Evolutionary conservation across 2,888 invertebrate species (phyloP).

Genomic region (Cyclophora punctaria): DNA sequence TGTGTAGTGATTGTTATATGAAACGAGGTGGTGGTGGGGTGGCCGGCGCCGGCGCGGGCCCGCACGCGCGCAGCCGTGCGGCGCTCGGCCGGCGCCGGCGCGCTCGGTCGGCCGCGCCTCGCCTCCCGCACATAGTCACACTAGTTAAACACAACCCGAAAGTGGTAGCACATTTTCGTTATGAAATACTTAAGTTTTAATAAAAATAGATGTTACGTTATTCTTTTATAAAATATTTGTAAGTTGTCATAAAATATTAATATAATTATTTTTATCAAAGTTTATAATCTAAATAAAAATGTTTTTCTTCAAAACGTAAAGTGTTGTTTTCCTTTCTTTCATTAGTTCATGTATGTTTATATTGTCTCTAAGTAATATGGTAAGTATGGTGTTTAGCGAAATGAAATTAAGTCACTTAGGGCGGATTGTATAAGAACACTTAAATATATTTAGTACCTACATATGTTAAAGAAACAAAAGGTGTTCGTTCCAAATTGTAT

Average conservation of each 20-base stretch:
- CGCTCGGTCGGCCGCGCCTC: slow-evolving; percentile 15
- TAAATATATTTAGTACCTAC: no score
- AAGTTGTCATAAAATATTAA: slow-evolving; percentile 76
- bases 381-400: no score
- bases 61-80: slow-evolving; percentile 5
- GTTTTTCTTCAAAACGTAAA: slow-evolving; percentile 73
- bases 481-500: no score
- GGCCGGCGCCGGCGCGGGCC: slow-evolving; percentile 14
- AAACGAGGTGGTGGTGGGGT: slow-evolving; percentile 4
- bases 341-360: no score
- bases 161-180: slow-evolving; percentile 71
- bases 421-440: no score
- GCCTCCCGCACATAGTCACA: slow-evolving; percentile 55
- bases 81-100: slow-evolving; percentile 3
- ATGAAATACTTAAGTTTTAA: slow-evolving; percentile 67
- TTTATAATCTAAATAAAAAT: slow-evolving; percentile 77
- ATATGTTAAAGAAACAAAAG: no score
- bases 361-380: no score
- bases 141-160: slow-evolving; percentile 69
- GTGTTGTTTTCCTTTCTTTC: slow-evolving; percentile 26
- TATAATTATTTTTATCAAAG: slow-evolving; percentile 77
- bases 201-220: slow-evolving; percentile 73
- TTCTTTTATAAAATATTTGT: slow-evolving; percentile 75
- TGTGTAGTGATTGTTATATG: slow-evolving; percentile 24
- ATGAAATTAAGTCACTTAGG: no score